Percentiles rank a stretch among this genome's conserved stretches.
These are phyloP conservation scores for Cygnus olor DNA, from an alignment of 2,797 vertebrate genomes.

Conservation along the genomic window DNA sequence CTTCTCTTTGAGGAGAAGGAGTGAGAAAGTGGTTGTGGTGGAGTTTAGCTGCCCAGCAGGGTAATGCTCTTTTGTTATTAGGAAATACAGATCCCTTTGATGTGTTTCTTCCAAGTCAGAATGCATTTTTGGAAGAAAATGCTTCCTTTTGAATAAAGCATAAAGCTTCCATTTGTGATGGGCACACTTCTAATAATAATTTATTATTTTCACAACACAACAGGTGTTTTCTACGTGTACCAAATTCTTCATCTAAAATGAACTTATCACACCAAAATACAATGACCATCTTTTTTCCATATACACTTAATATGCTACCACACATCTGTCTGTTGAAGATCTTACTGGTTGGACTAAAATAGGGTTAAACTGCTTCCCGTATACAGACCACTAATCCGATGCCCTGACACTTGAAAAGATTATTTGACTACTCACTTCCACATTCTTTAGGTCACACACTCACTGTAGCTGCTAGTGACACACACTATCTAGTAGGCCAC, in stretches of 20 bases:
- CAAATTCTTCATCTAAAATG: background rate
- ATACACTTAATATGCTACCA: background rate
- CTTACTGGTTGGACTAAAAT: background rate
- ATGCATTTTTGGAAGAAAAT: background rate
- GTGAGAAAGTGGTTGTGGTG: too few relatives aligned
- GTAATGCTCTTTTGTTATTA: background rate
- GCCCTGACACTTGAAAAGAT: background rate
- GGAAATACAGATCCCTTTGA: background rate
- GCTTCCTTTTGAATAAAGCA: background rate
- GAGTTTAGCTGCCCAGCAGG: too few relatives aligned
- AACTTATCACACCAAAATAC: background rate
- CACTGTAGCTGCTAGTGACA: background rate
- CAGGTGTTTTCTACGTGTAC: background rate
- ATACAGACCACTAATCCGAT: background rate
- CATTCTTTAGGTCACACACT: background rate
- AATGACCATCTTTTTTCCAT: background rate
- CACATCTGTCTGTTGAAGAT: background rate
- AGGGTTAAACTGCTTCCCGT: background rate
- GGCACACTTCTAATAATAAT: background rate
- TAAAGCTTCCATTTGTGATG: background rate
- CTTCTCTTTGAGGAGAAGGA: too few relatives aligned
- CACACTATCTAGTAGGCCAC: background rate
- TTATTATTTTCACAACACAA: background rate
- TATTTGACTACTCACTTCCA: background rate
- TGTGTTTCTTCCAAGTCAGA: background rate